phyloP scores from a whole-genome alignment of 2,797 vertebrate species.

The Poeciliopsis presidionis region DNA sequence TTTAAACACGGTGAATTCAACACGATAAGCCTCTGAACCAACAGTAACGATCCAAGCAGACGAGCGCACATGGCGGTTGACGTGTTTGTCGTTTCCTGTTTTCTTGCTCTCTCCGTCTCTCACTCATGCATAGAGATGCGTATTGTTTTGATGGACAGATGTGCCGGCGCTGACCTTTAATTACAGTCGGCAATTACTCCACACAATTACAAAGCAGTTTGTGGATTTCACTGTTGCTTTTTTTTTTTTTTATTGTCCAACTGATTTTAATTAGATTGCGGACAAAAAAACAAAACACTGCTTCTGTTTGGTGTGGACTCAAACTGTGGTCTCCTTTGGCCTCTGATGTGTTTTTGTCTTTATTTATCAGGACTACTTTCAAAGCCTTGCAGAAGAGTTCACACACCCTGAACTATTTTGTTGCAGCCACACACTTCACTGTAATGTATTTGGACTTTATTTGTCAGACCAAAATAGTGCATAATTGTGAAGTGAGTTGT shows the following conservation, averaged over 20 bases:
- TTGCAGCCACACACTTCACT: neutral
- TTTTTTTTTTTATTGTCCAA: neutral
- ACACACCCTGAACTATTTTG: neutral
- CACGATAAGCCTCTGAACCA: constrained; percentile 58
- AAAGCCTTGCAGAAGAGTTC: neutral
- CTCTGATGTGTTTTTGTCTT: neutral
- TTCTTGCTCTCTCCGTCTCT: constrained; percentile 18
- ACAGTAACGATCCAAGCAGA: constrained; percentile 40
- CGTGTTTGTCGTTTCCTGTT: too few relatives aligned
- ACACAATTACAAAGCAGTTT: constrained; percentile 20
- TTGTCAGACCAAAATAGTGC: neutral
- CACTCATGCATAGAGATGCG: constrained; percentile 21
- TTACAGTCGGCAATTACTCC: neutral
- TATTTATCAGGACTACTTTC: neutral
- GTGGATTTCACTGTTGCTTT: constrained; percentile 4
- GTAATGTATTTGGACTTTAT: neutral
- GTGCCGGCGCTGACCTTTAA: constrained; percentile 34
- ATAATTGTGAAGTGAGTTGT: neutral
- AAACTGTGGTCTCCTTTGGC: neutral
- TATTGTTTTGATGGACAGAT: constrained; percentile 22
- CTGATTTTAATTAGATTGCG: neutral
- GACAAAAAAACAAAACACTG: neutral
- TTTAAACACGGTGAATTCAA: constrained; percentile 69
- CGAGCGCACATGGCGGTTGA: constrained; percentile 8
- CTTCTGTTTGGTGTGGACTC: neutral